A percentile compares a stretch with the other conserved stretches of the same genome.
Evolutionary conservation across 2,113 vertebrate species (phyloP).

Genomic region (Choloepus hoffmanni): DNA sequence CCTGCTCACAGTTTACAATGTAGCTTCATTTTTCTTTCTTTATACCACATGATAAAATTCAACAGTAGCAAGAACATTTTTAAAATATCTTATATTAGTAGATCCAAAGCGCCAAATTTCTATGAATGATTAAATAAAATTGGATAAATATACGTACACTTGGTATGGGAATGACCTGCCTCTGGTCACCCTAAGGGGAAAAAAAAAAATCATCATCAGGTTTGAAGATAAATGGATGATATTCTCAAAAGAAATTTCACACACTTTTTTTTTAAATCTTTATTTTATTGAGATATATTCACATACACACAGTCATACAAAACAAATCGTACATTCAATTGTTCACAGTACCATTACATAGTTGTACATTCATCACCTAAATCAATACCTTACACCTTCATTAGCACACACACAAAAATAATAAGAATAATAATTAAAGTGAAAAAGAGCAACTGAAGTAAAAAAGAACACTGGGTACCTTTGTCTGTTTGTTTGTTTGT

Average conservation of each 20-base stretch:
- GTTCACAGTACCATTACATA: too few species aligned
- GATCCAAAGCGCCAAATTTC: neutral
- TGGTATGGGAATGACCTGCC: slow-evolving; percentile 95
- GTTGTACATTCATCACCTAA: too few species aligned
- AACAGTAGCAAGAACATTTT: neutral
- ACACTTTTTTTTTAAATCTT: too few species aligned
- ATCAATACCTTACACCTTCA: too few species aligned
- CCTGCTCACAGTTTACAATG: neutral
- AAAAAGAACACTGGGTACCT: too few species aligned
- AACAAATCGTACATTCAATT: too few species aligned
- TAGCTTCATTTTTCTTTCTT: slow-evolving; percentile 25
- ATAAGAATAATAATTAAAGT: too few species aligned
- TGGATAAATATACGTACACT: slow-evolving; percentile 94
- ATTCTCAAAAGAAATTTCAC: slow-evolving; percentile 70
- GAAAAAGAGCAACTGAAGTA: too few species aligned
- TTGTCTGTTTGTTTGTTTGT: too few species aligned
- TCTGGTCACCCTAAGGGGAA: slow-evolving; percentile 95
- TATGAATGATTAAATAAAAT: slow-evolving; percentile 52
- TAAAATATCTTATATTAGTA: neutral
- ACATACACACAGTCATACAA: too few species aligned
- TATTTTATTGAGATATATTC: too few species aligned
- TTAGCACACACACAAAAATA: too few species aligned
- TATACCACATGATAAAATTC: neutral
- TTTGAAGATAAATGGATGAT: slow-evolving; percentile 80
- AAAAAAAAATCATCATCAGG: slow-evolving; percentile 85